Evolutionary conservation across 35 echinoderm and acorn worm species (phyloP).

Genomic region (Patiria miniata): DNA sequence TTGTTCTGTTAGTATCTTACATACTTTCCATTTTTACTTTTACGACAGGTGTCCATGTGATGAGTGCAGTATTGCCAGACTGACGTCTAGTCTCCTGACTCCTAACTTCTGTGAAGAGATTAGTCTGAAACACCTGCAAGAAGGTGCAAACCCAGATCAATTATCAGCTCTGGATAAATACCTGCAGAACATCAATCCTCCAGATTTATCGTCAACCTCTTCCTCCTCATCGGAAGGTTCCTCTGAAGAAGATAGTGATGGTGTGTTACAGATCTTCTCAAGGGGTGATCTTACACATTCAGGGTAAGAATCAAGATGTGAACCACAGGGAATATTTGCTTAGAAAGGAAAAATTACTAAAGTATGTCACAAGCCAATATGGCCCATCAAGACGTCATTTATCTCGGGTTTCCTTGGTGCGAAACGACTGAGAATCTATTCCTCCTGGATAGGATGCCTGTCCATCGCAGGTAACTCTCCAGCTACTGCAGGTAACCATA

Average conservation of each 20-base stretch:
- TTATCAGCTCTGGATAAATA: slow-evolving; percentile 76
- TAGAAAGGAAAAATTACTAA: too few relatives aligned
- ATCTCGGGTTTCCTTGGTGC: too few relatives aligned
- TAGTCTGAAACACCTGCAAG: slow-evolving; percentile 62
- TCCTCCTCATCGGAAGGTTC: slow-evolving; percentile 89
- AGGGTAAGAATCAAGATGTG: slow-evolving; percentile 48
- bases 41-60: slow-evolving; percentile 74
- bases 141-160: slow-evolving; percentile 50
- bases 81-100: slow-evolving; percentile 66
- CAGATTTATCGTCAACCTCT: slow-evolving; percentile 86
- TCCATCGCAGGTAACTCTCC: too few relatives aligned
- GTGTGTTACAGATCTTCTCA: slow-evolving; percentile 93
- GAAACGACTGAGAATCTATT: too few relatives aligned
- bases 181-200: slow-evolving; percentile 93
- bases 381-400: too few relatives aligned
- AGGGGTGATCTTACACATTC: slow-evolving; percentile 72
- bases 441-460: too few relatives aligned
- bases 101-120: slow-evolving; percentile 78
- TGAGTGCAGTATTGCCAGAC: slow-evolving; percentile 77
- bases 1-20: too few relatives aligned
- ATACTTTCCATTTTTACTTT: neutral
- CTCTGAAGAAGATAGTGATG: slow-evolving; percentile 85
- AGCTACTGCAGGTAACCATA: too few relatives aligned
- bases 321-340: too few relatives aligned
- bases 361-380: too few relatives aligned